Percentiles rank a stretch among this genome's conserved stretches.
These are phyloP conservation scores for Platyrinchus mystaceus DNA, from an alignment of 2,797 vertebrate genomes.

Conservation along the genomic window DNA sequence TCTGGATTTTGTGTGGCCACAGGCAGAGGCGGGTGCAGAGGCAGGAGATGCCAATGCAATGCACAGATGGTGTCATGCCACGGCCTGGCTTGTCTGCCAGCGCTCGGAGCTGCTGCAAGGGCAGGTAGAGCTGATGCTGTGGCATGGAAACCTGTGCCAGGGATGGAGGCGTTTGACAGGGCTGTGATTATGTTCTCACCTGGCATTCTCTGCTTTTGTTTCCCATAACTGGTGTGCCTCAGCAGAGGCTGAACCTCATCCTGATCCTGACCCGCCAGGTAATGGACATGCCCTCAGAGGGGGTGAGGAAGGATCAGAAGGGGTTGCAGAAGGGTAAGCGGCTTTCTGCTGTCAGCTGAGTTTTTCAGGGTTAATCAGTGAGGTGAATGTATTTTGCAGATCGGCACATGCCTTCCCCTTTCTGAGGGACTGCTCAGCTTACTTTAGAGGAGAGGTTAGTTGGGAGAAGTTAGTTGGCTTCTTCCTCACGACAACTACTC, in stretches of 20 bases:
- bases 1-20: neutral
- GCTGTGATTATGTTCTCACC: fast-evolving
- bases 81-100: fast-evolving
- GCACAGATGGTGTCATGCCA: neutral
- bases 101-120: fast-evolving
- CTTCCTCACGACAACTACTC: neutral
- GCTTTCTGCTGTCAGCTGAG: neutral
- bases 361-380: neutral
- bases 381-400: conserved; percentile 13
- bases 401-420: neutral
- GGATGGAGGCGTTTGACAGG: neutral
- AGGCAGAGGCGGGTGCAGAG: fast-evolving
- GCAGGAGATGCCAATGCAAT: fast-evolving
- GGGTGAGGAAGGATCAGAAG: neutral
- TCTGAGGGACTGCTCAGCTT: conserved; percentile 21
- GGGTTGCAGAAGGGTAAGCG: neutral
- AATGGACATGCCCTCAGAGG: neutral
- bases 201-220: neutral
- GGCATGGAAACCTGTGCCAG: fast-evolving
- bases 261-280: neutral
- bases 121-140: fast-evolving
- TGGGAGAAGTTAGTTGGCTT: neutral
- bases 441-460: neutral
- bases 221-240: neutral
- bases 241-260: neutral